Evolutionary conservation across 1,140 invertebrate genomes (phyloP), one percentile per base, ranked within the genome.

Genomic region (Popillia japonica): DNA sequence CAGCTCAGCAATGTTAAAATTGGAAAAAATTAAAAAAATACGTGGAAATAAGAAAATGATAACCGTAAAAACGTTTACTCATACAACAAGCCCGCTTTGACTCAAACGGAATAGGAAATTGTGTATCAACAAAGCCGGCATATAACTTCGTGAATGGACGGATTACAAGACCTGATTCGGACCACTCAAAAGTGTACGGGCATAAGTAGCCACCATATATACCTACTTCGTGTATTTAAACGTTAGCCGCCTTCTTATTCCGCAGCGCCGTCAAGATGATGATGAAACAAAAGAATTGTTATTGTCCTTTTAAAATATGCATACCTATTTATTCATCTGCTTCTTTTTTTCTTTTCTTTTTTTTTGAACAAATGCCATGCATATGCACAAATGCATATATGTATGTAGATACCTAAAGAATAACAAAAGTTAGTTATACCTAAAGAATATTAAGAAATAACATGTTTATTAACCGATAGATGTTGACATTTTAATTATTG

Each of bases 21-120:
- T 34, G 27, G 2, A 34, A 34, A 34, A 34, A 2, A 34, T 2
- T n/a, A 34, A 34, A 34, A 34, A 34, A 34, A 34, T 34, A 34
- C 27, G 4, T 2, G 27, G 1, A 4, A 34, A 34, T 34, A 34
- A 34, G 48, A 55, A 55, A 55, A 55, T 55, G 48, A 55, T 55
- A 55, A 55, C 48, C 48, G 14, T 55, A 55, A 55, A 55, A 55
- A 55, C 48, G 48, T 55, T 55, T 55, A 55, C 48, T 55, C n/a
- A 55, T 17, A 55, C 48, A 55, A 55, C 11, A 55, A 55, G 17
- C 48, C n/a, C 48, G 1, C 48, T 55, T 55, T 55, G 48, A 55
- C 14, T 55, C 48, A 55, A 55, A 55, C n/a, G 48, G 48, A 55
- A 55, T n/a, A 55, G 48, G 6, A 55, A 17, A 55, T 55, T 55